Base-by-base conservation (phyloP, 2,888 invertebrate genomes). In the Ophion slaviceki region DNA sequence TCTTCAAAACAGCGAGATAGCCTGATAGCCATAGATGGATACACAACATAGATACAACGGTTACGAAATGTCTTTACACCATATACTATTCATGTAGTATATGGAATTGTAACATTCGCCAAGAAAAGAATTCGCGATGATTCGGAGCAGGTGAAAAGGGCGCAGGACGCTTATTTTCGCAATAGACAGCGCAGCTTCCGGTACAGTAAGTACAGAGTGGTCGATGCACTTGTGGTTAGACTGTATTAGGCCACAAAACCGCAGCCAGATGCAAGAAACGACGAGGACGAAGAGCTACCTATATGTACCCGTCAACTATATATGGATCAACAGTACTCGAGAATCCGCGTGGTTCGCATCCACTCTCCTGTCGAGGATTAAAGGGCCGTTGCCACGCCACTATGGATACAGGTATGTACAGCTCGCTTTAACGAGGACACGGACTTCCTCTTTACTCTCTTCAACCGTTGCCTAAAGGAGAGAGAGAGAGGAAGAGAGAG, bases 201-300 rank as follows among this genome's bases (percentile, higher is more conserved):
- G 62, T 45, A 24, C n/a, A 45, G 14, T 14, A 24, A 45, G 79
- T 20, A 64, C 53, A 64, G 84, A 75, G 75, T 76, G 68, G 80
- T 76, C 57, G 57, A 71, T 61, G 76, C 66, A 80, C 70, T 75
- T 71, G 84, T 61, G 88, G 86, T 80, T 45, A 14, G 80, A 82
- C 81, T 85, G 83, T 82, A 83, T 86, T 83, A 86, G 86, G 67
- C 77, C 78, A 71, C 68, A 79, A 67, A 79, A 86, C 85, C 87
- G 14, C 81, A 64, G 68, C 67, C 59, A 66, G 75, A 80, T 28
- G 45, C 66, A 57, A 53, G 74, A 57, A 20, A 59, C 47, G 53
- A 74, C 53, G 78, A 67, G 28, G 32, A 59, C 28, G 57, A 71
- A 57, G 59, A 74, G 32, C 59, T 66, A 24, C 40, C 17, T 57